Percentiles rank a stretch among this genome's conserved stretches.
phyloP scores from a whole-genome alignment of 1,140 invertebrate genomes.

The Augochlora pura region DNA sequence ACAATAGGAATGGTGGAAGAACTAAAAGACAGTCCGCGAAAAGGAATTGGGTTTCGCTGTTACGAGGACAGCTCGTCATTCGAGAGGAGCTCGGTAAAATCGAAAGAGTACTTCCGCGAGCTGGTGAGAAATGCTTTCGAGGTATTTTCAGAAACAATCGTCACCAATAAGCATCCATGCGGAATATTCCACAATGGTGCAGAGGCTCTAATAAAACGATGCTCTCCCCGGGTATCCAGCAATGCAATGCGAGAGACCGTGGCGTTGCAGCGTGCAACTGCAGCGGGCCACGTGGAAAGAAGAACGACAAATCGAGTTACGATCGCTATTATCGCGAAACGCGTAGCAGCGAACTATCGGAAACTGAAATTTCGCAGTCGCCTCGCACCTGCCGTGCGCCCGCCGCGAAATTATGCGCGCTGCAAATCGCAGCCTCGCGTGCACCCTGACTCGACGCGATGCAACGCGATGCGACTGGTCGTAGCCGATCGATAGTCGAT shows the following conservation, averaged over 20 bases:
- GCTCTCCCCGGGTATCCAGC: background rate
- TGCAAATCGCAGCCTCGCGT: constrained; percentile 63
- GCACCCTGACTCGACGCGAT: constrained; percentile 14
- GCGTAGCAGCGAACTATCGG: constrained; percentile 55
- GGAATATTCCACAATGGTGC: too few species aligned
- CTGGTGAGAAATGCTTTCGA: too few species aligned
- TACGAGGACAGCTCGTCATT: too few species aligned
- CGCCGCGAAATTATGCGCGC: constrained; percentile 61
- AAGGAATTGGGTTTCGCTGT: too few species aligned
- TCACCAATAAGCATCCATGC: too few species aligned
- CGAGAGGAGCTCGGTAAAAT: too few species aligned
- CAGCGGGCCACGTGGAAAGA: constrained; percentile 14
- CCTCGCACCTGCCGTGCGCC: constrained; percentile 57
- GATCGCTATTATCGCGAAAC: constrained; percentile 57
- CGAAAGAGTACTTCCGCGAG: too few species aligned
- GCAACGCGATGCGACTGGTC: too few species aligned
- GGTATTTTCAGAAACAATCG: too few species aligned
- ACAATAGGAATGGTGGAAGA: too few species aligned
- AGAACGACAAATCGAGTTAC: constrained; percentile 58
- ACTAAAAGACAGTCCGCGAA: too few species aligned
- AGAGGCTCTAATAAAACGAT: background rate
- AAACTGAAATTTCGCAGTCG: constrained; percentile 65
- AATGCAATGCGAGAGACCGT: background rate
- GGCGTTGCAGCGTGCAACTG: background rate
- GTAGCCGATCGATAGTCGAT: constrained; percentile 61